Percentiles rank a stretch among this genome's conserved stretches.
phyloP scores from a whole-genome alignment of 2,113 vertebrate genomes.

The Chlorocebus sabaeus region DNA sequence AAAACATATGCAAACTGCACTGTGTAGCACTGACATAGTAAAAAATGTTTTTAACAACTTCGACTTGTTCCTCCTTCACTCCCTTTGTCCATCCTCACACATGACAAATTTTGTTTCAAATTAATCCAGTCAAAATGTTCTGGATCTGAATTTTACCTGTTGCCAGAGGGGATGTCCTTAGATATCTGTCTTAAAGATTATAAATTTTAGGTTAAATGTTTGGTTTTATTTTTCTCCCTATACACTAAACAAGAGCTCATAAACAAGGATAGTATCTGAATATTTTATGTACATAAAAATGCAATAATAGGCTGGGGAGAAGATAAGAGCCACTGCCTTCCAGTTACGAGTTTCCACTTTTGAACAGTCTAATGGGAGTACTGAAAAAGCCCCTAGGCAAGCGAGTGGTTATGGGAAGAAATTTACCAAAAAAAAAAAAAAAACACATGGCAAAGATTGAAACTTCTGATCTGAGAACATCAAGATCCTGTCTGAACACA shows the following conservation, averaged over 20 bases:
- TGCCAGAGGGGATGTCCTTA: not conserved
- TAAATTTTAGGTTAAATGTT: not conserved
- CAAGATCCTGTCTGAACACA: not conserved
- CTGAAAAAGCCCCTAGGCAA: not conserved
- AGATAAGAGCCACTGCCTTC: not conserved
- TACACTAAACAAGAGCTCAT: not conserved
- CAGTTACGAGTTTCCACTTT: not conserved
- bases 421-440: not conserved
- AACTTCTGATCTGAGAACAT: not conserved
- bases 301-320: not conserved
- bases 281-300: not conserved
- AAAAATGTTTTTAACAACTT: not conserved
- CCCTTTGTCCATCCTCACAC: not conserved
- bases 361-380: rapidly evolving
- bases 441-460: not conserved
- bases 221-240: not conserved
- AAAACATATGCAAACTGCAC: not conserved
- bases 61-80: not conserved
- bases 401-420: not conserved
- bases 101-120: not conserved
- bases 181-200: not conserved
- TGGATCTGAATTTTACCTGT: not conserved
- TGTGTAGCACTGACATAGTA: not conserved
- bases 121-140: not conserved
- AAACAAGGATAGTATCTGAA: not conserved